Evolutionary conservation across 2,888 invertebrate species (phyloP), one percentile per base, ranked within the genome.

Genomic region (Cybosia mesomella): DNA sequence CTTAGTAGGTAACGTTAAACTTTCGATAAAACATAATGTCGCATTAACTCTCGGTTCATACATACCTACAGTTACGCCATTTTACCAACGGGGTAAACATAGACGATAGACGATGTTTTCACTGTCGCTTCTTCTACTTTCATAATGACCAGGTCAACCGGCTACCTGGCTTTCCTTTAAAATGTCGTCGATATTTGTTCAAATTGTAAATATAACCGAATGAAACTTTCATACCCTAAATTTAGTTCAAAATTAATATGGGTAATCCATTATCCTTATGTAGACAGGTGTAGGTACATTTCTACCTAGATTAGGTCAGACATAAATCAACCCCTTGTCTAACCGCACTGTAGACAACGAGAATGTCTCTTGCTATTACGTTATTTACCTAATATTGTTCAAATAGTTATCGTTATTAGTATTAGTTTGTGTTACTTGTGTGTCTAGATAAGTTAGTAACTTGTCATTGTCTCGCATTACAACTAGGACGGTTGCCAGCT

Each of bases 261-360:
- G n/a, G 49, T 49, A 59, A 59, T 39, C 39, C 59, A 59, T 59
- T 59, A 24, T 36, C 15, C 18, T 59, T 39, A 28, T 13, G 28
- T 28, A 49, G 28, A 32, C n/a, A 60, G 49, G n/a, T 49, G 18
- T 28, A 43, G 28, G 28, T 11, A 43, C 11, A n/a, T 61, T 54
- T 2, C 18, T 18, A 21, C 18, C 24, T 60, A 66, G 22, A 66
- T 60, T 36, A 59, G 36, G 54, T 36, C 18, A n/a, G 53, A 24
- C 66, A 60, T 66, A 66, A 63, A 61, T 60, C 18, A 68, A 1
- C n/a, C 24, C 36, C 21, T 32, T 58, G 67, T 57, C 59, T 66
- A 54, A 18, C 54, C 39, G 36, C 54, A 49, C 54, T 58, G 22
- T n/a, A n/a, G n/a, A 49, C n/a, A 49, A n/a, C 49, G 18, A 59